Evolutionary conservation across 2,888 invertebrate species (phyloP).

Genomic region (Perizoma affinitatum): DNA sequence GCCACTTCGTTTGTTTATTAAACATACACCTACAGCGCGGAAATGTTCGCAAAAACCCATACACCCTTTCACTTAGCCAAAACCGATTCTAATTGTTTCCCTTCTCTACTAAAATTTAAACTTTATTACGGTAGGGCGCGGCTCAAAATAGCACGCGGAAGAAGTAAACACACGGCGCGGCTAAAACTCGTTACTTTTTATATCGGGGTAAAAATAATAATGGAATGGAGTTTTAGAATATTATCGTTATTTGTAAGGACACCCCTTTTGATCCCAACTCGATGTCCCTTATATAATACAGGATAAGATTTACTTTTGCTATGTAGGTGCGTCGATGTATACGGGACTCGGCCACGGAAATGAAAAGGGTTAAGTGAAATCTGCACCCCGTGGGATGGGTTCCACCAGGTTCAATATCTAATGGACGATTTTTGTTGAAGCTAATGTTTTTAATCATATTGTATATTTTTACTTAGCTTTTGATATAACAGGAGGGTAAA

Average conservation of each 20-base stretch:
- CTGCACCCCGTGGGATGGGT: constrained; percentile 16
- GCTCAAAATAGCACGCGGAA: constrained; percentile 36
- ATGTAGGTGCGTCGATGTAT: constrained; percentile 7
- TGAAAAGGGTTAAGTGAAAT: constrained; percentile 33
- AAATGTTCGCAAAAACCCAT: constrained; percentile 46
- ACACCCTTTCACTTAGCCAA: constrained; percentile 38
- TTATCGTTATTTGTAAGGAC: constrained; percentile 56
- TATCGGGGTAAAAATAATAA: constrained; percentile 62
- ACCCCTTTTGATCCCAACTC: constrained; percentile 44
- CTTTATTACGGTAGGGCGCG: constrained; percentile 45
- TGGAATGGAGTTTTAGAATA: constrained; percentile 56
- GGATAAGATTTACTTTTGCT: constrained; percentile 29
- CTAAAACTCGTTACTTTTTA: constrained; percentile 64
- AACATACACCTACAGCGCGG: constrained; percentile 42
- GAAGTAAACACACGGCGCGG: constrained; percentile 37
- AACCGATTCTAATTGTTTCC: constrained; percentile 50
- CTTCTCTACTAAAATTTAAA: constrained; percentile 42
- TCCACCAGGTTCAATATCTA: constrained; percentile 18
- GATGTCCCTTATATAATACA: constrained; percentile 44
- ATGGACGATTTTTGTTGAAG: constrained; percentile 14
- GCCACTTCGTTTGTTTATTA: constrained; percentile 35
- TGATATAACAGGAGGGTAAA: not conserved
- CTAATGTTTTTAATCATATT: constrained; percentile 4
- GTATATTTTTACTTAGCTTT: constrained; percentile 1
- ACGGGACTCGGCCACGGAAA: constrained; percentile 32